phyloP scores from a whole-genome alignment of 2,113 vertebrate genomes.

The Symphodus melops region DNA sequence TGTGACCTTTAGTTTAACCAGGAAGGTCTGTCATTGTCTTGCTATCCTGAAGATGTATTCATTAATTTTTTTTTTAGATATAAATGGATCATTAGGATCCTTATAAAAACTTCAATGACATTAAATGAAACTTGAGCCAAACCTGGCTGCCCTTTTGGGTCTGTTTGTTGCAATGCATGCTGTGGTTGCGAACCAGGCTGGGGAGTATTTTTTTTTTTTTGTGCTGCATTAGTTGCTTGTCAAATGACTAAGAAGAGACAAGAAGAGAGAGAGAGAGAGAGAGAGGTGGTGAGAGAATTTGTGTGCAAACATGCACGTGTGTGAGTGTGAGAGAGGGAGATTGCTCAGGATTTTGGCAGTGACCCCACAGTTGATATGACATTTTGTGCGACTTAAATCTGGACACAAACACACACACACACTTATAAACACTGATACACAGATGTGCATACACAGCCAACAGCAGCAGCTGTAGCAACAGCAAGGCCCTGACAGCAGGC shows the following conservation, averaged over 20 bases:
- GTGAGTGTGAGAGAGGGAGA: slow-evolving; percentile 19
- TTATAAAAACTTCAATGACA: no score
- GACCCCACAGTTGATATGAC: slow-evolving; percentile 61
- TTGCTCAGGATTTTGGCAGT: slow-evolving; percentile 63
- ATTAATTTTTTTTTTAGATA: no score
- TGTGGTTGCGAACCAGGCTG: slow-evolving; percentile 13
- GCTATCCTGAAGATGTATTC: no score
- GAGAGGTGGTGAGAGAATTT: neutral
- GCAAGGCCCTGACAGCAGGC: slow-evolving; percentile 45
- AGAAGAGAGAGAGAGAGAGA: neutral
- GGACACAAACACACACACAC: slow-evolving; percentile 12
- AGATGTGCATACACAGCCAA: slow-evolving; percentile 63
- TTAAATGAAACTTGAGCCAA: neutral
- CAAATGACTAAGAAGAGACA: slow-evolving; percentile 26
- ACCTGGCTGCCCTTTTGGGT: slow-evolving; percentile 8
- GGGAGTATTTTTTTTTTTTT: neutral
- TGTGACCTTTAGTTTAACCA: no score
- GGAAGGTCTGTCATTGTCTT: no score
- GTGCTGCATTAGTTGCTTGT: slow-evolving; percentile 31
- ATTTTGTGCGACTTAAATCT: slow-evolving; percentile 71
- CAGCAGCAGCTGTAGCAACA: slow-evolving; percentile 69
- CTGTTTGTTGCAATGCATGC: slow-evolving; percentile 27
- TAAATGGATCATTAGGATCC: no score
- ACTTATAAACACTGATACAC: slow-evolving; percentile 12
- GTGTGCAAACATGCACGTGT: neutral